Evolutionary conservation across 2,888 invertebrate genomes (phyloP).

Genomic region (Dryococelus australis): DNA sequence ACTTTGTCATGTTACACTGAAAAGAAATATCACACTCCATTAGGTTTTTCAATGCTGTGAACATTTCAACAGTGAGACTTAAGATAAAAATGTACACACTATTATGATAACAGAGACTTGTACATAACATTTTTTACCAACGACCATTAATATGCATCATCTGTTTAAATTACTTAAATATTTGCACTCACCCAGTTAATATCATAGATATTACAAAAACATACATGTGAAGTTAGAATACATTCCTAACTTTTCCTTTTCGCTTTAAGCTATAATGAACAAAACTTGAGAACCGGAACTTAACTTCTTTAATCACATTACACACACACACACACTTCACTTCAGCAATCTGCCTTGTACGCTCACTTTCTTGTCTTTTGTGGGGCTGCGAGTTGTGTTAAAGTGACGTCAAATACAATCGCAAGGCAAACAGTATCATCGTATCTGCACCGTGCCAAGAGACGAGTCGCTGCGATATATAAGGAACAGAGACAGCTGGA

Average conservation of each 20-base stretch:
- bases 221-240: not conserved
- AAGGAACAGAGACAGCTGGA: constrained; percentile 79
- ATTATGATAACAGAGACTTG: not conserved
- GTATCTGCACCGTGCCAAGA: not conserved
- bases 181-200: not conserved
- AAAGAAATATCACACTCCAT: no score
- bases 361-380: not conserved
- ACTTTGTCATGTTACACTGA: no score
- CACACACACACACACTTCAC: not conserved
- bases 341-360: not conserved
- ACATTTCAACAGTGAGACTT: no score
- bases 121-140: not conserved
- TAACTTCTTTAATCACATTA: not conserved
- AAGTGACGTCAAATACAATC: not conserved
- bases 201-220: not conserved
- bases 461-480: constrained; percentile 63
- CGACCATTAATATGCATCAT: not conserved
- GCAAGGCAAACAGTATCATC: not conserved
- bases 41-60: no score
- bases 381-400: no score
- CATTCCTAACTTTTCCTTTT: not conserved
- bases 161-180: not conserved
- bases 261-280: not conserved
- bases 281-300: not conserved
- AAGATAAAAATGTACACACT: no score